Percentiles rank a stretch among this genome's conserved stretches.
Evolutionary conservation across 2,113 vertebrate species (phyloP).

Genomic region (Eonycteris spelaea): DNA sequence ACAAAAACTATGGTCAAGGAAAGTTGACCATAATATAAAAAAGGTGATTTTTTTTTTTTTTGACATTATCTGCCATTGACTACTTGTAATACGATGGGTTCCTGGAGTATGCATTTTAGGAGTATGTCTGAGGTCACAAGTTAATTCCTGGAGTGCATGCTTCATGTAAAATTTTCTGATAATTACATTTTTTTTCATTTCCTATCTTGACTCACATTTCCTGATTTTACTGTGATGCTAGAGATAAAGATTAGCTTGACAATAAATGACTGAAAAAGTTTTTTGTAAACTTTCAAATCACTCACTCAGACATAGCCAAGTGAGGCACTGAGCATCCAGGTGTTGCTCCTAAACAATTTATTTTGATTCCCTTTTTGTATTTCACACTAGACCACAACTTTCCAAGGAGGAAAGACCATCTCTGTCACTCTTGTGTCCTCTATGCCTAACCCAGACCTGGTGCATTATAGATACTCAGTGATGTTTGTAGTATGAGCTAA

Average conservation of each 20-base stretch:
- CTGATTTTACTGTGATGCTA: background rate
- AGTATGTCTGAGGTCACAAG: background rate
- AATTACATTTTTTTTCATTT: background rate
- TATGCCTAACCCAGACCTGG: background rate
- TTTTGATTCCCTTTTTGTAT: background rate
- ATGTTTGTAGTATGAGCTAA: background rate
- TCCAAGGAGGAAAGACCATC: background rate
- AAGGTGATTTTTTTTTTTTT: background rate
- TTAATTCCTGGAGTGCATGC: background rate
- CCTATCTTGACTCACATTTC: background rate
- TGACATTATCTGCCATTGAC: background rate
- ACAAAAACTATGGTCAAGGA: background rate
- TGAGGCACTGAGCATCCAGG: background rate
- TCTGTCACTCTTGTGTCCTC: background rate
- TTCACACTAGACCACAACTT: background rate
- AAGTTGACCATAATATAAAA: background rate
- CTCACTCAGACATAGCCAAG: background rate
- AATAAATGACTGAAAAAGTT: background rate
- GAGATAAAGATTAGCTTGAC: background rate
- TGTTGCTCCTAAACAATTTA: background rate
- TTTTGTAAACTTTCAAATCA: background rate
- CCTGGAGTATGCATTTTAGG: background rate
- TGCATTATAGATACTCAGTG: background rate
- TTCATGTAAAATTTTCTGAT: background rate
- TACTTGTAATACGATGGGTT: background rate